These are phyloP conservation scores for Dasyurus viverrinus DNA, from an alignment of 2,113 vertebrate genomes.

Conservation along the genomic window DNA sequence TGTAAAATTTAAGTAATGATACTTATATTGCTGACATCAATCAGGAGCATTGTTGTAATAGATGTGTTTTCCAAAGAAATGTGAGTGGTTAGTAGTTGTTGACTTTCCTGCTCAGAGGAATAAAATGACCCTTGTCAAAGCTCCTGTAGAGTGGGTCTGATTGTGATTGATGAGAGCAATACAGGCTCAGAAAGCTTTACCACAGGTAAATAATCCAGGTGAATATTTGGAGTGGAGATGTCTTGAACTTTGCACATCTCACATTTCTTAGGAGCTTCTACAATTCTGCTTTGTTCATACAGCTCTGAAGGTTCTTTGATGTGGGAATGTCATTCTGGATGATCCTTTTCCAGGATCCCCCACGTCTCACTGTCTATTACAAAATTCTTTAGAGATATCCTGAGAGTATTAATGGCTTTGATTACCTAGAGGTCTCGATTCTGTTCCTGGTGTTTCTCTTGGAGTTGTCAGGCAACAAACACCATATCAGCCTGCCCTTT, in stretches of 20 bases:
- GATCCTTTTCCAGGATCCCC: background rate
- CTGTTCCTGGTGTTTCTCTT: too few relatives aligned
- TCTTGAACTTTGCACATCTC: background rate
- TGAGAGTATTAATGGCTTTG: background rate
- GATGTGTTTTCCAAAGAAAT: background rate
- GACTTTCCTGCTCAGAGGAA: background rate
- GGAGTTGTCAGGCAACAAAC: too few relatives aligned
- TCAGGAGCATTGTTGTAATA: background rate
- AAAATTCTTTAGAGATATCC: background rate
- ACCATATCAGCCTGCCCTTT: too few relatives aligned
- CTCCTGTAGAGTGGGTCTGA: background rate
- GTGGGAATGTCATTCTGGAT: rapidly evolving
- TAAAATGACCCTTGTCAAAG: too few relatives aligned
- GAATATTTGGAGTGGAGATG: background rate
- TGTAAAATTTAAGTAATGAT: background rate
- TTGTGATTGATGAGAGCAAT: background rate
- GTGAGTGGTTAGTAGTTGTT: background rate
- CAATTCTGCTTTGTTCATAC: too few relatives aligned
- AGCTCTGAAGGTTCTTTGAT: background rate
- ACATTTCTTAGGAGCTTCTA: too few relatives aligned
- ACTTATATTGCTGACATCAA: background rate
- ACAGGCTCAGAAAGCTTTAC: background rate
- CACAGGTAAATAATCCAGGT: background rate
- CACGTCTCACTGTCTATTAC: background rate
- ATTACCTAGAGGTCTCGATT: too few relatives aligned